These are phyloP conservation scores for Apocheima hispidaria DNA, from an alignment of 2,888 invertebrate species.

Conservation along the genomic window DNA sequence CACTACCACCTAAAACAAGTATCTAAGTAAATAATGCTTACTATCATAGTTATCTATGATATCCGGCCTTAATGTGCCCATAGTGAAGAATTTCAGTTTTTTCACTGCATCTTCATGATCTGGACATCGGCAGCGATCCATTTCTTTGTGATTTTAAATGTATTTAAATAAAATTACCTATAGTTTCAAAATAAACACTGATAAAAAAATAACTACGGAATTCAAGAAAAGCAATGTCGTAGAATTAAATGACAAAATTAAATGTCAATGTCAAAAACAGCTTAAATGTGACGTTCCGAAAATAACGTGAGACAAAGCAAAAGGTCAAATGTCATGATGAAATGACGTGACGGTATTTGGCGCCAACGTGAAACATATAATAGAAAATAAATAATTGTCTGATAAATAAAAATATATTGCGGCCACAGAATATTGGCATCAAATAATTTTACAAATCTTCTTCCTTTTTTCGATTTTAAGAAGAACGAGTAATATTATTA, in stretches of 20 bases:
- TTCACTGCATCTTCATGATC: conserved; percentile 70
- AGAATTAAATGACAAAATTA: too few relatives aligned
- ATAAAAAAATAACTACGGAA: not conserved
- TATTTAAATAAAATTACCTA: conserved; percentile 5
- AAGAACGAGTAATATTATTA: too few relatives aligned
- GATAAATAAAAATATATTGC: too few relatives aligned
- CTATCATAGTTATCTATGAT: conserved; percentile 69
- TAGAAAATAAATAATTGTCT: too few relatives aligned
- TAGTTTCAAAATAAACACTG: conserved; percentile 1
- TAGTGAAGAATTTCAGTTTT: conserved; percentile 68
- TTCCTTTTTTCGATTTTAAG: too few relatives aligned
- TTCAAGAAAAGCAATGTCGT: too few relatives aligned
- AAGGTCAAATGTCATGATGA: not conserved
- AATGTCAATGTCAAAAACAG: conserved; percentile 1
- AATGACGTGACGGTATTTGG: too few relatives aligned
- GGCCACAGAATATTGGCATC: too few relatives aligned
- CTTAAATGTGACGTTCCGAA: not conserved
- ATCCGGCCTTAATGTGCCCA: conserved; percentile 69
- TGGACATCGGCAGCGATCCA: conserved; percentile 77
- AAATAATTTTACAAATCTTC: too few relatives aligned
- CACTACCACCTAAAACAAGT: too few relatives aligned
- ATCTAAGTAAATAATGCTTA: conserved; percentile 46
- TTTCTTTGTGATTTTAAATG: conserved; percentile 37
- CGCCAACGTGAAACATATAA: too few relatives aligned
- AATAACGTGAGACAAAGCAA: not conserved